phyloP scores from a whole-genome alignment of 2,113 vertebrate genomes.

The Ramphastos sulfuratus region DNA sequence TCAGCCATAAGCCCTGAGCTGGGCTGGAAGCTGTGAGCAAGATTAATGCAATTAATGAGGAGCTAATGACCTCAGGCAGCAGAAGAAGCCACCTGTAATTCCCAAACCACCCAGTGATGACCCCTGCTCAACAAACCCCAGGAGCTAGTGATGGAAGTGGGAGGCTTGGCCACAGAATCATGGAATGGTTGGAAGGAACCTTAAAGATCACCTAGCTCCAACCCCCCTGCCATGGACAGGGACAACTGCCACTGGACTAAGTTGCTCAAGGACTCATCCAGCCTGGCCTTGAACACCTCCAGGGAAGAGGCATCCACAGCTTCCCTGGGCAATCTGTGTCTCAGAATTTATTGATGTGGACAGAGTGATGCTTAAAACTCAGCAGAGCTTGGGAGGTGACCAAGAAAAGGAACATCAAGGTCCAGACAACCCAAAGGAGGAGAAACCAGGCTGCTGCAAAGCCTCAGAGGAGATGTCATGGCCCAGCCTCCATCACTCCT shows the following conservation, averaged over 20 bases:
- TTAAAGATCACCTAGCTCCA: no score
- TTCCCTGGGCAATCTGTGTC: no score
- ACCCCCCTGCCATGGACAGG: no score
- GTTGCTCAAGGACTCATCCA: no score
- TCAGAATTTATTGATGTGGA: fast-evolving
- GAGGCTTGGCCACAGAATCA: not conserved
- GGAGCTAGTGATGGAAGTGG: fast-evolving
- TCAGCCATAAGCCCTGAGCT: not conserved
- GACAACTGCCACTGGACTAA: no score
- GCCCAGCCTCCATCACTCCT: fast-evolving
- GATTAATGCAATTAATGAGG: slow-evolving; percentile 27
- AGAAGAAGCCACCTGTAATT: not conserved
- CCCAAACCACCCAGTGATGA: not conserved
- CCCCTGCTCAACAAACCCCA: not conserved
- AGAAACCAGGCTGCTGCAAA: not conserved
- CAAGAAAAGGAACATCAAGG: fast-evolving
- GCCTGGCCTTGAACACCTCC: no score
- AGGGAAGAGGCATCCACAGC: no score
- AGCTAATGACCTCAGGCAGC: slow-evolving; percentile 10
- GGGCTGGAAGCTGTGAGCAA: not conserved
- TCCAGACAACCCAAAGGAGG: fast-evolving
- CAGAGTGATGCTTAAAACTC: not conserved
- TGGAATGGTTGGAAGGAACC: no score
- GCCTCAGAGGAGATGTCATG: fast-evolving
- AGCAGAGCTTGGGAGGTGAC: not conserved